phyloP scores from a whole-genome alignment of 2,888 invertebrate genomes.

The Piscicola geometra region DNA sequence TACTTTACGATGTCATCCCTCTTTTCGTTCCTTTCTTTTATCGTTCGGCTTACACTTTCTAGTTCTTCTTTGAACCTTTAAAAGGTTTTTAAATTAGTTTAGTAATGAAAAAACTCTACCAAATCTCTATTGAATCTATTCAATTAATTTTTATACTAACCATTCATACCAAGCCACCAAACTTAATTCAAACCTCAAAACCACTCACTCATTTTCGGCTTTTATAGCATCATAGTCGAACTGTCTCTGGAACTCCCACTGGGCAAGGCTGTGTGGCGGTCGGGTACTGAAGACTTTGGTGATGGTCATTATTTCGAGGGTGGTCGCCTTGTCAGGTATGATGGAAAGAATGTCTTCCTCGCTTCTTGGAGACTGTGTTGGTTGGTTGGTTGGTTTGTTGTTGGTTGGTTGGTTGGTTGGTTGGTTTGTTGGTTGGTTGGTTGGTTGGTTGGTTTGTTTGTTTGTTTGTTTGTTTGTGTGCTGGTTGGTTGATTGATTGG shows the following conservation, averaged over 20 bases:
- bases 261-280: conserved; percentile 50
- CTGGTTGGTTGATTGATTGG: too few species aligned
- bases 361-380: conserved; percentile 39
- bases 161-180: not conserved
- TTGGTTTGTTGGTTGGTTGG: too few species aligned
- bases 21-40: conserved; percentile 52
- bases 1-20: conserved; percentile 49
- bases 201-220: conserved; percentile 51
- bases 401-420: not conserved
- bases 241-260: conserved; percentile 53
- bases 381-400: not conserved
- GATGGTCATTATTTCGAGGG: conserved; percentile 53
- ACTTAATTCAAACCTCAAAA: too few species aligned
- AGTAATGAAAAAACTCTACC: too few species aligned
- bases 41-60: conserved; percentile 49
- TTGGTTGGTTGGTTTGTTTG: too few species aligned
- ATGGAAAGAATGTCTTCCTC: conserved; percentile 50
- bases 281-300: conserved; percentile 50
- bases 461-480: too few species aligned
- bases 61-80: conserved; percentile 53
- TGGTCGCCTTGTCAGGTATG: conserved; percentile 50
- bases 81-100: not conserved
- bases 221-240: conserved; percentile 50
- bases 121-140: not conserved
- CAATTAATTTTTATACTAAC: not conserved